A percentile compares a stretch with the other conserved stretches of the same genome.
Evolutionary conservation across 2,797 vertebrate species (phyloP).

Genomic region (Cyprinodon diabolis): DNA sequence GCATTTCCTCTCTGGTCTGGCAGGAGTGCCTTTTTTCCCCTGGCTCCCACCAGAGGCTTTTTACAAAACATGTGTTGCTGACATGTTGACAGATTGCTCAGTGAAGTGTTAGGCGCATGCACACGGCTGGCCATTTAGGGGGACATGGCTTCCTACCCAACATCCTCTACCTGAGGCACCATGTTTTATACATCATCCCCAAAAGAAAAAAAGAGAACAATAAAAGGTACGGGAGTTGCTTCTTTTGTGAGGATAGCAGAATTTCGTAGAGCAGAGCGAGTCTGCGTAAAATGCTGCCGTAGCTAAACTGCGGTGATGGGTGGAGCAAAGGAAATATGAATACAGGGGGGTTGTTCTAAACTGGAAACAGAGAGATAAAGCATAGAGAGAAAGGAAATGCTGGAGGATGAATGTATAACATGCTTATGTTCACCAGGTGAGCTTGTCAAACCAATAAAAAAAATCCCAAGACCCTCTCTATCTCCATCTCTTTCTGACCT

Average conservation of each 20-base stretch:
- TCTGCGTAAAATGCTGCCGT: conserved; percentile 71
- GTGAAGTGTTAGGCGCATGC: conserved; percentile 99
- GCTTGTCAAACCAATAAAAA: conserved; percentile 60
- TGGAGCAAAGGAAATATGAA: conserved; percentile 72
- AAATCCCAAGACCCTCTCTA: conserved; percentile 49
- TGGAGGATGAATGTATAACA: conserved; percentile 48
- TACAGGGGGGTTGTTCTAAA: conserved; percentile 63
- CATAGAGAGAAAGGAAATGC: conserved; percentile 45
- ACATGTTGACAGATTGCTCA: conserved; percentile 99
- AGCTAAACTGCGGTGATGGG: conserved; percentile 71
- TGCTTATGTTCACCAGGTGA: conserved; percentile 66
- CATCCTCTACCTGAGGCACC: conserved; percentile 99
- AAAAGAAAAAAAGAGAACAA: conserved; percentile 75
- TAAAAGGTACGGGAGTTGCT: conserved; percentile 78
- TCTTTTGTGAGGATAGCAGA: conserved; percentile 73
- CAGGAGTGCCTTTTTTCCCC: conserved; percentile 91
- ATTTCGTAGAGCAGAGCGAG: conserved; percentile 68
- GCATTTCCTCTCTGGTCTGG: conserved; percentile 99
- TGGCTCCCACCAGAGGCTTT: conserved; percentile 99
- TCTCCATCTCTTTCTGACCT: conserved; percentile 72
- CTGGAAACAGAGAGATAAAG: conserved; percentile 62
- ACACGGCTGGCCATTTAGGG: conserved; percentile 99
- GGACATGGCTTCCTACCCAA: conserved; percentile 99
- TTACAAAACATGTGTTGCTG: conserved; percentile 99
- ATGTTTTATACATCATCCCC: conserved; percentile 99